Conservation (phyloP, 2,797 vertebrate genomes). For the Ataeniobius toweri region DNA sequence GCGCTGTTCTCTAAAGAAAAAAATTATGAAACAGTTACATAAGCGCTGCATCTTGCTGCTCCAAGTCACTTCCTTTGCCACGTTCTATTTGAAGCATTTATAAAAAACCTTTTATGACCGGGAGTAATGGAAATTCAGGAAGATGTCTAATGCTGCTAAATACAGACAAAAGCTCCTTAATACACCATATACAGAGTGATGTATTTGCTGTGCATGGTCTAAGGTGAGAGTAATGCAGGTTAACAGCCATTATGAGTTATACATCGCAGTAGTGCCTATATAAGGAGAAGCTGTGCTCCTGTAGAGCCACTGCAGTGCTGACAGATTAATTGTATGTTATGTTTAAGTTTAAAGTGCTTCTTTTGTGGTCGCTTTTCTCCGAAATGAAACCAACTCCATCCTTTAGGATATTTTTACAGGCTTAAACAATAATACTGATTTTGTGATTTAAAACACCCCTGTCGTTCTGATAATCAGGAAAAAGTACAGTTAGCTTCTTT, state of each 20-base stretch:
- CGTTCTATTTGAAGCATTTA: conserved; percentile 3
- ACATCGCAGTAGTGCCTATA: conserved; percentile 55
- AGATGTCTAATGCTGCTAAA: conserved; percentile 39
- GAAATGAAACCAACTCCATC: conserved; percentile 53
- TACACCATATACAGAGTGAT: conserved; percentile 43
- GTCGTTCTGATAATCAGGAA: conserved; percentile 64
- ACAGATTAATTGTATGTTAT: conserved; percentile 71
- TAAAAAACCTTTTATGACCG: conserved; percentile 24
- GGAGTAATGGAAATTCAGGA: neutral
- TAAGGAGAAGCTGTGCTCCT: conserved; percentile 58
- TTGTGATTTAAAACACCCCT: conserved; percentile 35
- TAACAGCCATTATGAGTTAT: conserved; percentile 22
- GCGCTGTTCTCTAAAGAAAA: neutral
- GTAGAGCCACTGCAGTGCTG: conserved; percentile 47
- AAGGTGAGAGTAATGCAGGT: conserved; percentile 32
- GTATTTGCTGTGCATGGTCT: conserved; percentile 41
- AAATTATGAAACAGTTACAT: conserved; percentile 21
- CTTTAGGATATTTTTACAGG: conserved; percentile 66
- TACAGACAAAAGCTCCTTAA: conserved; percentile 33
- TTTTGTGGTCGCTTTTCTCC: conserved; percentile 53
- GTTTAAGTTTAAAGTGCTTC: conserved; percentile 54
- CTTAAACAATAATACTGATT: conserved; percentile 66
- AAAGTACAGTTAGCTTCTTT: conserved; percentile 15
- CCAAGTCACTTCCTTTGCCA: conserved; percentile 9
- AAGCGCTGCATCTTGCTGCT: conserved; percentile 7